Evolutionary conservation across 2,888 invertebrate species (phyloP).

Genomic region (Nomada ferruginata): DNA sequence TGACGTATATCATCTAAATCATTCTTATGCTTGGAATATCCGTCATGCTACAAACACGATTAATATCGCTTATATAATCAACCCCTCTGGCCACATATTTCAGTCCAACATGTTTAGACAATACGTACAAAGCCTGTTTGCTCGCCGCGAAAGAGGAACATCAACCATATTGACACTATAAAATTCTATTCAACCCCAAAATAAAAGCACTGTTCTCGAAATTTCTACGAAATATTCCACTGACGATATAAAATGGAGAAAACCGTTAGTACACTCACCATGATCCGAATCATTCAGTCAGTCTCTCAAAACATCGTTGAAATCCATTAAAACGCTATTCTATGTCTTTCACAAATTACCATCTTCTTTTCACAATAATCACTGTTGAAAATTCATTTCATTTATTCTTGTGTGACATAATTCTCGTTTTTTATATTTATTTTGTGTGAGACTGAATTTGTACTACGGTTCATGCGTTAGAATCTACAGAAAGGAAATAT

Average conservation of each 20-base stretch:
- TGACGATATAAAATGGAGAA: neutral
- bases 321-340: slow-evolving; percentile 8
- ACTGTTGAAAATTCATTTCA: neutral
- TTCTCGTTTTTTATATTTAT: neutral
- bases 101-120: slow-evolving; percentile 10
- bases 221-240: neutral
- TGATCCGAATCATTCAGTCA: slow-evolving; percentile 19
- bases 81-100: slow-evolving; percentile 4
- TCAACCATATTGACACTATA: neutral
- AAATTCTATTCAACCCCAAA: neutral
- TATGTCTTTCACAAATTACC: neutral
- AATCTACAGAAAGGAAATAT: neutral
- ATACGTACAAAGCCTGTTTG: neutral
- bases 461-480: neutral
- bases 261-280: slow-evolving; percentile 34
- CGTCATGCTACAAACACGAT: slow-evolving; percentile 4
- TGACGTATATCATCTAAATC: neutral
- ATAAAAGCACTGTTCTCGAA: neutral
- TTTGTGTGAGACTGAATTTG: neutral
- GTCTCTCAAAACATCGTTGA: neutral
- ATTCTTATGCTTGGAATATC: slow-evolving; percentile 21
- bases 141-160: neutral
- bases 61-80: slow-evolving; percentile 32
- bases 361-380: neutral
- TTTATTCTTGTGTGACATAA: neutral